Evolutionary conservation across 2,888 invertebrate genomes (phyloP).

Genomic region (Crepidodera aurea): DNA sequence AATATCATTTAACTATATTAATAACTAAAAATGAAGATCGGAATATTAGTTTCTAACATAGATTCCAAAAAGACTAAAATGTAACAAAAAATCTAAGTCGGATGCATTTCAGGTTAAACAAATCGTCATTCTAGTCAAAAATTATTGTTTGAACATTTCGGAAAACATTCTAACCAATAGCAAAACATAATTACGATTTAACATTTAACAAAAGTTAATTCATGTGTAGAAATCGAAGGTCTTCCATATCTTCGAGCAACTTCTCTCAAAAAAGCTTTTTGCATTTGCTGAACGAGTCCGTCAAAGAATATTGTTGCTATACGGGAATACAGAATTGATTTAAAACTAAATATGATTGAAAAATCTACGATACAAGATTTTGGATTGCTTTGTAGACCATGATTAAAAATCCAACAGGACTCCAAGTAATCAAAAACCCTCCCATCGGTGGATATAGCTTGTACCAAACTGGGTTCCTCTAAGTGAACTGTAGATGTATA

Average conservation of each 20-base stretch:
- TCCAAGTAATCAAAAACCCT: constrained; percentile 86
- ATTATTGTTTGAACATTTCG: too few species aligned
- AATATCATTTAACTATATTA: too few species aligned
- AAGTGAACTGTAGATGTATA: constrained; percentile 88
- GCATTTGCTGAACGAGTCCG: constrained; percentile 95
- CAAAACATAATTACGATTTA: background rate
- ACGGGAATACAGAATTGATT: constrained; percentile 86
- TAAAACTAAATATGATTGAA: constrained; percentile 90
- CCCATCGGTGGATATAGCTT: constrained; percentile 90
- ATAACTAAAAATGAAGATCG: too few species aligned
- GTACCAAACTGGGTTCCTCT: constrained; percentile 77
- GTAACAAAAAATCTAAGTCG: too few species aligned
- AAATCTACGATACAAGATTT: constrained; percentile 89
- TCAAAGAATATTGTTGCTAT: constrained; percentile 94
- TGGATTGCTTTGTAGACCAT: constrained; percentile 82
- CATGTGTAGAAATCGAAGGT: constrained; percentile 73
- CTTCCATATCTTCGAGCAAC: constrained; percentile 81
- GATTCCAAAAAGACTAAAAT: too few species aligned
- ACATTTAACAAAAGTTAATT: constrained; percentile 27
- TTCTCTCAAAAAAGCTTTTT: constrained; percentile 89
- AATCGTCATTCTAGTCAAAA: too few species aligned
- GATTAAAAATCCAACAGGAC: constrained; percentile 92
- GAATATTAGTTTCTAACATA: too few species aligned
- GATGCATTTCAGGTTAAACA: too few species aligned
- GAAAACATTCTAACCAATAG: too few species aligned